Percentiles rank a stretch among this genome's conserved stretches.
These are phyloP conservation scores for Rhagium mordax DNA, from an alignment of 2,888 invertebrate genomes.

Conservation along the genomic window DNA sequence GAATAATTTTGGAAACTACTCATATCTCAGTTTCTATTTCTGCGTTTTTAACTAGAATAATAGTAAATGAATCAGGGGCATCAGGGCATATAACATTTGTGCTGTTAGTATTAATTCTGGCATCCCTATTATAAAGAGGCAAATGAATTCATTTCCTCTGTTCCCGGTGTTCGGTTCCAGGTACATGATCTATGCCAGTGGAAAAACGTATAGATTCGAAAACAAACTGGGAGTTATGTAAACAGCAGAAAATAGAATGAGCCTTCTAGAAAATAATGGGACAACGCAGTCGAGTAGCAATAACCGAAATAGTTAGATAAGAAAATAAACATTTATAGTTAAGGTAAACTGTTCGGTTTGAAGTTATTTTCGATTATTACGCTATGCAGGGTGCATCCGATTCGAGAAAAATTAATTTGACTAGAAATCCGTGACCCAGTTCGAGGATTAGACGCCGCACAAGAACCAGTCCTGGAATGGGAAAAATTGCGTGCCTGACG, in stretches of 20 bases:
- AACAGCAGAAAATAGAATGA: neutral
- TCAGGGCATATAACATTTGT: too few species aligned
- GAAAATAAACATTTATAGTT: neutral
- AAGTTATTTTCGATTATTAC: neutral
- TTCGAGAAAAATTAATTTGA: too few species aligned
- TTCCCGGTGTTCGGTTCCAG: neutral
- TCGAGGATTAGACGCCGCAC: too few species aligned
- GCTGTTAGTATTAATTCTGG: too few species aligned
- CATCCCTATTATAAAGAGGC: neutral
- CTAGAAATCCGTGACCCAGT: too few species aligned
- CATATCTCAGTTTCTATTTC: too few species aligned
- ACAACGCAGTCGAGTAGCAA: neutral
- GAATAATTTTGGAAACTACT: too few species aligned
- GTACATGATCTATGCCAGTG: neutral
- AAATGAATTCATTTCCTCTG: neutral
- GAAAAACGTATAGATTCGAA: neutral
- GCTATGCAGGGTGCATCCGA: too few species aligned
- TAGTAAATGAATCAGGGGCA: too few species aligned
- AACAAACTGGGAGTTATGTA: neutral
- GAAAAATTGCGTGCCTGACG: conserved; percentile 35
- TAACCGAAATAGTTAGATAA: neutral
- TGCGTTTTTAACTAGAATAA: too few species aligned
- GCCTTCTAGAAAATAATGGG: neutral
- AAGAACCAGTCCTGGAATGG: neutral
- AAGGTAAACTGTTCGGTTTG: neutral